Evolutionary conservation across 2,113 vertebrate genomes (phyloP), one percentile per base, ranked within the genome.

Genomic region (Misgurnus anguillicaudatus): DNA sequence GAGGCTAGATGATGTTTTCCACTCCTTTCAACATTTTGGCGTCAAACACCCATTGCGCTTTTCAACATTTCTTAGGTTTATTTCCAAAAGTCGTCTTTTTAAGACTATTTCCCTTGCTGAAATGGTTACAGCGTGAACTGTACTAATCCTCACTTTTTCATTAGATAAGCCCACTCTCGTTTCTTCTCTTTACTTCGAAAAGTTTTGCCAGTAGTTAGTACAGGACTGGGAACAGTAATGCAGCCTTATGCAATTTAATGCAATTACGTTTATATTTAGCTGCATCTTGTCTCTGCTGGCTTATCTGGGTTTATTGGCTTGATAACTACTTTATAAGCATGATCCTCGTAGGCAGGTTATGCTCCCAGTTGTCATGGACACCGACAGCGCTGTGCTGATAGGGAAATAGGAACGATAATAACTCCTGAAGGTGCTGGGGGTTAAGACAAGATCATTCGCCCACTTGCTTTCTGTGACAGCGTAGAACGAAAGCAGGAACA

Each of bases 311-410:
- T 76, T 63, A 76, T 76, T 76, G 47, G 60, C 61, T 64, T 64
- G 61, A 76, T 63, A 60, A 75, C 60, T 75, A 36, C 51, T 75
- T 63, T 63, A 48, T 63, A 48, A 62, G 57, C 57, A 47, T 74
- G 72, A 62, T 21, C 72, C 41, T 58, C 21, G 72, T 48, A 47
- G 72, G 58, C 41, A 62, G 72, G 72, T 74, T 74, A 74, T 64
- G 74, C 74, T 76, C 73, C 24, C 38, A 16, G 60, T 76, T 53
- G 74, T 53, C 74, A 74, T 74, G 58, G 41, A 74, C 72, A 74
- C 72, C 5, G 21, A 45, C 41, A 74, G 9, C 5, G 24, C 42
- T 74, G 7, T 74, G 41, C 11, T 62, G 41, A 74, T 61, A 31
- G 5, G 6, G 39, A 61, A 61, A 16, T 47, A 61, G 71, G 39